Evolutionary conservation across 2,113 vertebrate species (phyloP), one percentile per base, ranked within the genome.

Genomic region (Campylomormyrus numenius): DNA sequence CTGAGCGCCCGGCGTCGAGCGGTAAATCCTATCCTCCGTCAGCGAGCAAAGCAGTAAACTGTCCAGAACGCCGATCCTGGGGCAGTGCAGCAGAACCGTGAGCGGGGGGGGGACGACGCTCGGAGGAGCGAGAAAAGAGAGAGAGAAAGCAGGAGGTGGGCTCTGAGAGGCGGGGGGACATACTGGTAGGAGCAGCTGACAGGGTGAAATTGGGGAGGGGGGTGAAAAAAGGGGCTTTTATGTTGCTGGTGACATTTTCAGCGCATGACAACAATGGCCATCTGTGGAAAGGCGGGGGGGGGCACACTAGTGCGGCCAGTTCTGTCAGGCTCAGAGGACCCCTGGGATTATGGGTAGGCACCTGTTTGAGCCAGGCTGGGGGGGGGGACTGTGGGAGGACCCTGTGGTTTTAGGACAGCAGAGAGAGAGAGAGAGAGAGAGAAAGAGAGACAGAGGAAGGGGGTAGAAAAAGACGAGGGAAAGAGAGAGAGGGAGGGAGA

Each of bases 251-350:
- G 96, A 96, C 96, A 96, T 97, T 96, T 96, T 96, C 95, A 96
- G 95, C 96, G 96, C 96, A 96, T 96, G 96, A 97, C 96, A 97
- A 96, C 96, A 96, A 95, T 95, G 96, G 96, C 96, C 95, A 96
- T 96, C 96, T 96, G 96, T 95, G 95, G 95, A 95, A 94, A 95
- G 94, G 94, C 92, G 94, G 94, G 93, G 93, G 93, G 94, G 93
- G 94, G 93, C 95, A 95, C 95, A 96, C 95, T 95, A 96, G 93
- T 92, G 93, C 90, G 93, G 93, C 95, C 91, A 92, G 92, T 94
- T 95, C 95, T 94, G 92, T 91, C 91, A 92, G 95, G 93, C 94
- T 93, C 95, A 93, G 94, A 95, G 95, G 95, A 39, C 46, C 94
- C 95, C 93, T 46, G 92, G 95, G 93, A 94, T 94, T 94, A 80